phyloP scores from a whole-genome alignment of 2,113 vertebrate genomes.

The Furnarius figulus region DNA sequence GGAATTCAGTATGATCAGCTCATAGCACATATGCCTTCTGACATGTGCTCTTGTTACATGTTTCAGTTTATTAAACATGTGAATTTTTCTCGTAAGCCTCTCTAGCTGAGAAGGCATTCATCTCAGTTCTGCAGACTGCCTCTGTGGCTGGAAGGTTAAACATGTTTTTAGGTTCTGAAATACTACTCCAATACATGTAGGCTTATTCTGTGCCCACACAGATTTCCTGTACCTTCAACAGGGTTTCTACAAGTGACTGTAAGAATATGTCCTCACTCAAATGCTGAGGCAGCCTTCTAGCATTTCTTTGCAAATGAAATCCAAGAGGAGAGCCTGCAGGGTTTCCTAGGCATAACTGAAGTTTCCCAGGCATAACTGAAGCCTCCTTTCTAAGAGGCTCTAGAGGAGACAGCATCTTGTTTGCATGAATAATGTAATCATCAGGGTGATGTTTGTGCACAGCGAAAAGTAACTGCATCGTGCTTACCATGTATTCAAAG shows the following conservation, averaged over 20 bases:
- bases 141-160: neutral
- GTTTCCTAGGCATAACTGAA: neutral
- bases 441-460: conserved; percentile 1
- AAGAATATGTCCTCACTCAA: neutral
- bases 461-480: neutral
- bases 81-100: neutral
- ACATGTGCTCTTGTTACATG: neutral
- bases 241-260: neutral
- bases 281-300: neutral
- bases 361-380: neutral
- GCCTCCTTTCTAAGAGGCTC: neutral
- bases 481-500: neutral
- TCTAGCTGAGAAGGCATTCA: neutral
- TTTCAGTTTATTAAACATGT: neutral
- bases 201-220: neutral
- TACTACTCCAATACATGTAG: neutral
- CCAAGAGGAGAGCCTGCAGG: neutral
- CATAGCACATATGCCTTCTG: neutral
- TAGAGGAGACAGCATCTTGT: conserved; percentile 17
- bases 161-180: neutral
- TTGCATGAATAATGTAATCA: conserved; percentile 49
- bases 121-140: neutral
- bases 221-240: neutral
- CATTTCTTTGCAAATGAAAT: neutral
- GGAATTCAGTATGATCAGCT: neutral